phyloP scores from a whole-genome alignment of 2,888 invertebrate genomes.

The Drepanosiphum platanoidis region DNA sequence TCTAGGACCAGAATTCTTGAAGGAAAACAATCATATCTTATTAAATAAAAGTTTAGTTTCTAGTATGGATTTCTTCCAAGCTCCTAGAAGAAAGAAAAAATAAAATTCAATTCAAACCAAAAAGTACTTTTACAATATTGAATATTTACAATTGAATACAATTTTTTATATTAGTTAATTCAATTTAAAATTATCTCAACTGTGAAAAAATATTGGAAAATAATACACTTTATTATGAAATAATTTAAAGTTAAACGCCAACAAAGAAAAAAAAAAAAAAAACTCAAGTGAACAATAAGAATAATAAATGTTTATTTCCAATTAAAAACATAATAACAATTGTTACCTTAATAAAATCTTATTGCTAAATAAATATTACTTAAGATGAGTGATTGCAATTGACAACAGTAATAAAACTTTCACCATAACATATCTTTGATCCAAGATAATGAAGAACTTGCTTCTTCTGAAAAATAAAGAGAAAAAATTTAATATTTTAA shows the following conservation, averaged over 20 bases:
- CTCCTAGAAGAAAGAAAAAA: background rate
- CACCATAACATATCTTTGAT: conserved; percentile 58
- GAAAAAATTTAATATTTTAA: no score
- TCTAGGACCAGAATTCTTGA: no score
- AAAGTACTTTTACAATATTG: background rate
- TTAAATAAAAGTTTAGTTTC: no score
- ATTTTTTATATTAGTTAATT: background rate
- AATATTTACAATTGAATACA: background rate
- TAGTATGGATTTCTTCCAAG: background rate
- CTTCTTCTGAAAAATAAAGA: conserved; percentile 35
- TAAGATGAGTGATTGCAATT: background rate
- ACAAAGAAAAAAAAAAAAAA: no score
- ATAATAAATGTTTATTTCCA: conserved; percentile 17
- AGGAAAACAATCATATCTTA: no score
- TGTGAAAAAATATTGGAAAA: background rate
- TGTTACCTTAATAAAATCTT: background rate
- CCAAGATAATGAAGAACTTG: conserved; percentile 26
- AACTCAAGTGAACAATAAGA: background rate
- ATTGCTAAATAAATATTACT: conserved; percentile 3
- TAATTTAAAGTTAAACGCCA: background rate
- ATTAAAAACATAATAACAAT: conserved; percentile 38
- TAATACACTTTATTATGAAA: background rate
- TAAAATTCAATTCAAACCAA: background rate
- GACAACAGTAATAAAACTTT: conserved; percentile 1
- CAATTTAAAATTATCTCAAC: background rate